Evolutionary conservation across 2,888 invertebrate genomes (phyloP), one percentile per base, ranked within the genome.

Genomic region (Agonopterix heracliana): DNA sequence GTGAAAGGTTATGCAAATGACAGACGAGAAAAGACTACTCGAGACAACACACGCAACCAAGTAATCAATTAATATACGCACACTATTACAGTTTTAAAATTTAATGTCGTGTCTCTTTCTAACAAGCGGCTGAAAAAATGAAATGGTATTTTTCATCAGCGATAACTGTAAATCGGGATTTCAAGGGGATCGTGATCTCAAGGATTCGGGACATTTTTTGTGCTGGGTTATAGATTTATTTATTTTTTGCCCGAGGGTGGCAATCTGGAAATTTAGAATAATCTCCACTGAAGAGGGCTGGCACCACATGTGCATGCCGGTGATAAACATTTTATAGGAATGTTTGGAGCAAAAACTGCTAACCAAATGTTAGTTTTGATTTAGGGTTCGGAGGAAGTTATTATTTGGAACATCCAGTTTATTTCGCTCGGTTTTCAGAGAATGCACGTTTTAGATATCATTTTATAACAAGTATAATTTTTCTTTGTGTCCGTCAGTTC

Each of bases 261-360:
- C 88, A 88, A 87, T 87, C 85, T 88, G 88, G 86, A 82, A 74
- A 81, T 84, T 86, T 78, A 74, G 82, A 81, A 83, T 84, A 81
- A 87, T 86, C 85, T 82, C 70, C 65, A 67, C 66, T 77, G 75
- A 76, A 80, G 83, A 79, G 81, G 79, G 73, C 70, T 71, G 77
- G 63, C 48, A 63, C 70, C 86, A 87, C 87, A 87, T 87, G 87
- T 86, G 86, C 70, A 53, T 53, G 57, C 63, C 72, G 78, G 81
- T 71, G 87, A 88, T 88, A 87, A 88, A 88, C 86, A 88, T 87
- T 88, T 88, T 87, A 88, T 88, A 81, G 83, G 86, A 86, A 87
- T 86, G 81, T 82, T 74, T 66, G 68, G 70, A 72, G 80, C 85
- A 87, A 88, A 88, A 88, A 87, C 78, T 78, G 64, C 68, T 57